Evolutionary conservation across 2,113 vertebrate genomes (phyloP).

Genomic region (Vulpes ferrilata): DNA sequence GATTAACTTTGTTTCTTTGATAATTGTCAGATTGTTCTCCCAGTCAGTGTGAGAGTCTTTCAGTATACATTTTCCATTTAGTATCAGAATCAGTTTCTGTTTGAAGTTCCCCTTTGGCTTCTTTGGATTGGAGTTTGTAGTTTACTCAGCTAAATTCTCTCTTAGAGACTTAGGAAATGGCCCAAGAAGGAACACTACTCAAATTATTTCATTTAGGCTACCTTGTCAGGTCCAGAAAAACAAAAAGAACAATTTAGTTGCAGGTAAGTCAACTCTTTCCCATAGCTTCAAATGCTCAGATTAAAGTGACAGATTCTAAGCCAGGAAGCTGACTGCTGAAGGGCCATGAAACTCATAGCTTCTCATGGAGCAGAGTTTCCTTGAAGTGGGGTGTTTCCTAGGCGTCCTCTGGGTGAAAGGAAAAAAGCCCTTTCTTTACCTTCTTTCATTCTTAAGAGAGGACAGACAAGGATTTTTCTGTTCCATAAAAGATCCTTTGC

Average conservation of each 20-base stretch:
- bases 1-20: slow-evolving; percentile 39
- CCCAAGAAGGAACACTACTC: background rate
- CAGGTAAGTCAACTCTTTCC: background rate
- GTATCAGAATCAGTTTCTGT: background rate
- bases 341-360: background rate
- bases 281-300: background rate
- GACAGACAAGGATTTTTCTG: background rate
- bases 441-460: slow-evolving; percentile 42
- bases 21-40: background rate
- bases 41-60: background rate
- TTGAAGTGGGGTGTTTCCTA: background rate
- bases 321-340: background rate
- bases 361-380: background rate
- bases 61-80: background rate
- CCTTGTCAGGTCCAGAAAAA: background rate
- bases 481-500: background rate
- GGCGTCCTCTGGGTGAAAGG: background rate
- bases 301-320: background rate
- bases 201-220: background rate
- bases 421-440: background rate
- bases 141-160: background rate
- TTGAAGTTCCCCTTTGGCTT: background rate
- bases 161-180: background rate
- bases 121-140: background rate
- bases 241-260: background rate